These are phyloP conservation scores for Idris sp. DNA, from an alignment of 1,140 invertebrate genomes.

Conservation along the genomic window DNA sequence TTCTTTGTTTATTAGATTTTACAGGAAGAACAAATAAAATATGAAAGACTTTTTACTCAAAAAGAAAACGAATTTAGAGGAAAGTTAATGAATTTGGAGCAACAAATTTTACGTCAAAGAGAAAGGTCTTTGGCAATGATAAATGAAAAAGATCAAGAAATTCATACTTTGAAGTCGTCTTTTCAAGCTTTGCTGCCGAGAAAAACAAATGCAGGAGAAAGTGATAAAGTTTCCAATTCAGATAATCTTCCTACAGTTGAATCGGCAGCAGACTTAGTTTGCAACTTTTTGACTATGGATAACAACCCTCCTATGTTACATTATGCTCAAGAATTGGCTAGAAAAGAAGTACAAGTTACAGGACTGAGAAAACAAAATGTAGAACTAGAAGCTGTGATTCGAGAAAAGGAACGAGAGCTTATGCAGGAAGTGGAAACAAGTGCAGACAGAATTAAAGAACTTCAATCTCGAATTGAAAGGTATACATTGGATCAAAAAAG, in stretches of 20 bases:
- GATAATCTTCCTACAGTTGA: constrained; percentile 39
- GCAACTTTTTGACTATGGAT: constrained; percentile 69
- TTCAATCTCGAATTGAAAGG: constrained; percentile 78
- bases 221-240: constrained; percentile 13
- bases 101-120: constrained; percentile 87
- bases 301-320: constrained; percentile 87
- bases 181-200: constrained; percentile 79
- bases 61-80: constrained; percentile 79
- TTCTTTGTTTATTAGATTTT: too few relatives aligned
- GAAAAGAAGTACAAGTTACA: constrained; percentile 88
- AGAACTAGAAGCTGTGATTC: constrained; percentile 82
- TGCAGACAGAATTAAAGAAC: constrained; percentile 79
- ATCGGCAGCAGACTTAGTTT: constrained; percentile 66
- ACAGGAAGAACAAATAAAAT: constrained; percentile 78
- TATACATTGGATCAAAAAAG: constrained; percentile 20
- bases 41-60: constrained; percentile 68
- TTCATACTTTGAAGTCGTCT: constrained; percentile 82
- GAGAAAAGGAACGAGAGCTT: constrained; percentile 82
- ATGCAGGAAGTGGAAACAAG: constrained; percentile 80
- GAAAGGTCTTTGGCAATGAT: constrained; percentile 86
- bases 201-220: constrained; percentile 51
- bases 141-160: constrained; percentile 89
- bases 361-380: constrained; percentile 85
- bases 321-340: constrained; percentile 89
- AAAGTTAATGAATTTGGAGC: constrained; percentile 82